Conservation (phyloP, 2,888 invertebrate species). For the Oscheius myriophilus region DNA sequence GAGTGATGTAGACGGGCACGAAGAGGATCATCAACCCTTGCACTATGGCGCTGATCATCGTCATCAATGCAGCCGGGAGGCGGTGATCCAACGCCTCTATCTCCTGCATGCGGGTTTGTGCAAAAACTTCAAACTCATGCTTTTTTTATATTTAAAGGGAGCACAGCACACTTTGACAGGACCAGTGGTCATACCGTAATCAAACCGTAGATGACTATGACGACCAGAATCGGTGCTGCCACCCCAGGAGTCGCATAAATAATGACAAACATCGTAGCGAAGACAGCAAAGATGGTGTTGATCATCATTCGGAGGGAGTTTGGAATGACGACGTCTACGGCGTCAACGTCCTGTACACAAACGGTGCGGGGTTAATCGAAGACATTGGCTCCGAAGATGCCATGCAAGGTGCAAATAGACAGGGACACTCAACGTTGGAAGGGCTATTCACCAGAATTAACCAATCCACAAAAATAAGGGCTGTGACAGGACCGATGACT, state of each 20-base stretch:
- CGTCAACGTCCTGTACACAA: slow-evolving; percentile 64
- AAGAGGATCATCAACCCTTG: slow-evolving; percentile 70
- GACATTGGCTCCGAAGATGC: neutral
- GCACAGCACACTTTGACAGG: slow-evolving; percentile 10
- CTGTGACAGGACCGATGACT: slow-evolving; percentile 12
- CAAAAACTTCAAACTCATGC: neutral
- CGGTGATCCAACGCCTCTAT: slow-evolving; percentile 61
- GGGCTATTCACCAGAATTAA: slow-evolving; percentile 34
- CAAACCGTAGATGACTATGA: slow-evolving; percentile 19
- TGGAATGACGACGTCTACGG: slow-evolving; percentile 64
- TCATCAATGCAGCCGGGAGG: slow-evolving; percentile 56
- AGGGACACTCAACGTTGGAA: neutral
- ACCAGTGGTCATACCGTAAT: slow-evolving; percentile 16
- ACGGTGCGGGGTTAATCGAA: slow-evolving; percentile 13
- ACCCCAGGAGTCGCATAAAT: slow-evolving; percentile 59
- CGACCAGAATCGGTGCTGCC: slow-evolving; percentile 68
- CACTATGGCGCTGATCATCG: slow-evolving; percentile 57
- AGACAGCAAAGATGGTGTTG: slow-evolving; percentile 53
- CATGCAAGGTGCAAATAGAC: neutral
- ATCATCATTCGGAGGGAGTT: slow-evolving; percentile 59
- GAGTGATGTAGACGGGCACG: slow-evolving; percentile 71
- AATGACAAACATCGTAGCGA: slow-evolving; percentile 60
- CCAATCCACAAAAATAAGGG: slow-evolving; percentile 21
- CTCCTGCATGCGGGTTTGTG: slow-evolving; percentile 50
- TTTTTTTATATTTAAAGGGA: neutral